phyloP scores from a whole-genome alignment of 1,140 invertebrate genomes.

The Spodoptera litura region DNA sequence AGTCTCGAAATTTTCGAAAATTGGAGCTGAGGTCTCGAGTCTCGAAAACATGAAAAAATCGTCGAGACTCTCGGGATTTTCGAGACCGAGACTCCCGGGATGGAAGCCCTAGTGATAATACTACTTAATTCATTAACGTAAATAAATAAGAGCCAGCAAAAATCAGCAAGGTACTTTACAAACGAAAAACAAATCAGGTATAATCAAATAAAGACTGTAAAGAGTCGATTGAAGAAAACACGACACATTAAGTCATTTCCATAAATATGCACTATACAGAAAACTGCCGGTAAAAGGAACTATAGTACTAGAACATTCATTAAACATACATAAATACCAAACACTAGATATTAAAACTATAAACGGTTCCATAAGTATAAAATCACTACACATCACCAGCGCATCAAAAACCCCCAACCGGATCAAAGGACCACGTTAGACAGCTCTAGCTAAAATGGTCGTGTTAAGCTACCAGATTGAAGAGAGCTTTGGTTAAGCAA shows the following conservation, averaged over 20 bases:
- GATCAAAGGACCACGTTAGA: background rate
- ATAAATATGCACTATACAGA: conserved; percentile 3
- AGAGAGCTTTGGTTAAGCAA: background rate
- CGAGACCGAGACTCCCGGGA: too few species aligned
- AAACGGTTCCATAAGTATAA: conserved; percentile 42
- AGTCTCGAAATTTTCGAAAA: too few species aligned
- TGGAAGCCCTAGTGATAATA: too few species aligned
- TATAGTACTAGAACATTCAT: background rate
- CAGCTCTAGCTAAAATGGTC: conserved; percentile 7
- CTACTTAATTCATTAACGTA: too few species aligned
- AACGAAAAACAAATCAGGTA: conserved; percentile 62
- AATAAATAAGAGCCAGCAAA: too few species aligned
- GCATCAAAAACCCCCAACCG: background rate
- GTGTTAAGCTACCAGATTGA: background rate
- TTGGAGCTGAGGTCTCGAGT: too few species aligned
- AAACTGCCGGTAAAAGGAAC: conserved; percentile 7
- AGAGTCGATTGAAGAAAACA: background rate
- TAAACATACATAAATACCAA: conserved; percentile 1
- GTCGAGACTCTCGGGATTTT: too few species aligned
- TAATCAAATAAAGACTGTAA: background rate
- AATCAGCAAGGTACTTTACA: conserved; percentile 48
- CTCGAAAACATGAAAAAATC: too few species aligned
- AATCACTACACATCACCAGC: conserved; percentile 14
- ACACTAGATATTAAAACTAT: conserved; percentile 26
- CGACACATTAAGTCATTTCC: conserved; percentile 25